Base-by-base conservation (phyloP, 2,797 vertebrate species). In the Galagoides demidoff region DNA sequence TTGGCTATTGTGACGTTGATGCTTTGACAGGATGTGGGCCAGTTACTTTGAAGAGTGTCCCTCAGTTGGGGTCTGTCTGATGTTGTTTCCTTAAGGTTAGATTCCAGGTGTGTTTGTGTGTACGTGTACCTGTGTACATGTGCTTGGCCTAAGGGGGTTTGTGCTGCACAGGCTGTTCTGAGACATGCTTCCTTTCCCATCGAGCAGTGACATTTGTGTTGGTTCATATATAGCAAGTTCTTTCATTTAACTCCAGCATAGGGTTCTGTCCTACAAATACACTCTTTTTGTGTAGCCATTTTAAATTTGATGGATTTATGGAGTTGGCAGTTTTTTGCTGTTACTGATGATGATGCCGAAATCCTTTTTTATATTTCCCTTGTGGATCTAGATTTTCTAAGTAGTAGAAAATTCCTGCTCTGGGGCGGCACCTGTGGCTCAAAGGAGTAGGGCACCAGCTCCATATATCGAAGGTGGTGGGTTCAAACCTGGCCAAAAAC, bases 311-410 rank as follows among this genome's bases (percentile, higher is more conserved):
- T 79, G 57, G n/a, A 49, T n/a, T 76, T 73, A 66, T 7, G 31
- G 71, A 55, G 19, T 52, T 96, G 25, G 55, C 37, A 89, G 2
- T 74, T 81, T 94, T 96, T 92, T 91, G 68, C 64, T 77, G 11
- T 92, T 90, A 82, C 59, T 89, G 79, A 76, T 34, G 27, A 49
- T 68, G 77, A 63, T 76, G 29, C 2, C 61, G 1, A 88, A 68
- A 61, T 63, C 31, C 63, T 92, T 85, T 22, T 91, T 68, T 45
- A 63, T 37, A 59, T 92, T 82, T 85, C 25, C 79, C 57, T 88
- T 89, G 52, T 95, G 74, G 27, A 71, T 90, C 3, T 90, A 34
- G 37, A 90, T 92, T 92, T 95, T 90, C n/a, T 90, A 96, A 34
- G 61, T 14, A 78, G 61, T 66, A 82, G 31, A 64, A 81, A 92